Evolutionary conservation across 1,140 invertebrate species (phyloP).

Genomic region (Trachymyrmex cornetzi): DNA sequence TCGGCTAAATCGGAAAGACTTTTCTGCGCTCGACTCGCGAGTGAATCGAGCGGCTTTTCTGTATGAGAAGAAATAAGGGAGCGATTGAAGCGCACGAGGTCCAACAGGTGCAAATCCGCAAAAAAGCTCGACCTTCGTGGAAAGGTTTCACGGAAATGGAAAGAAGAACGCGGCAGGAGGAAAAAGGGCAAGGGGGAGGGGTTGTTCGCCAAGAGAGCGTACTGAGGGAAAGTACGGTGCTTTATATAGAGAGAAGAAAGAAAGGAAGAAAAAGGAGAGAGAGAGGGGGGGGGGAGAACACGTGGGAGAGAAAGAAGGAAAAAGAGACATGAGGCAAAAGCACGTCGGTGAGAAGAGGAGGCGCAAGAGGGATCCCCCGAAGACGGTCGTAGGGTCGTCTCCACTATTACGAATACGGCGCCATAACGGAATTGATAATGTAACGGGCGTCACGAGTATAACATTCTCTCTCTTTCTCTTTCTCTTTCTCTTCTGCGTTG

Average conservation of each 20-base stretch:
- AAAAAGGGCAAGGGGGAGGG: slow-evolving; percentile 27
- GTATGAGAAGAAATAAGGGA: slow-evolving; percentile 74
- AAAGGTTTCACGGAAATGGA: slow-evolving; percentile 76
- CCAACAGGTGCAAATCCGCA: slow-evolving; percentile 85
- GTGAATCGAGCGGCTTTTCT: slow-evolving; percentile 52
- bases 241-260: slow-evolving; percentile 67
- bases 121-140: slow-evolving; percentile 81
- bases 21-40: neutral
- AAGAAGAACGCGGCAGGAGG: slow-evolving; percentile 65
- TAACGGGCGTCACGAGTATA: slow-evolving; percentile 84
- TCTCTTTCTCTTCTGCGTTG: slow-evolving; percentile 73
- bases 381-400: slow-evolving; percentile 81
- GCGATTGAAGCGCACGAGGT: slow-evolving; percentile 78
- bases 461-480: slow-evolving; percentile 71
- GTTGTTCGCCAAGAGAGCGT: slow-evolving; percentile 59
- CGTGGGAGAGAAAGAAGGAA: slow-evolving; percentile 33
- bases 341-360: slow-evolving; percentile 63
- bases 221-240: slow-evolving; percentile 64
- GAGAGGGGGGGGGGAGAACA: slow-evolving; percentile 11
- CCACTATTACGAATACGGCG: slow-evolving; percentile 84
- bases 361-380: slow-evolving; percentile 74
- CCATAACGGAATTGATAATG: slow-evolving; percentile 86
- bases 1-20: slow-evolving; percentile 15
- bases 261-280: slow-evolving; percentile 40
- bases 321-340: slow-evolving; percentile 69